These are phyloP conservation scores for Dicyrtoma fusca DNA, from an alignment of 2,888 invertebrate species.

Conservation along the genomic window DNA sequence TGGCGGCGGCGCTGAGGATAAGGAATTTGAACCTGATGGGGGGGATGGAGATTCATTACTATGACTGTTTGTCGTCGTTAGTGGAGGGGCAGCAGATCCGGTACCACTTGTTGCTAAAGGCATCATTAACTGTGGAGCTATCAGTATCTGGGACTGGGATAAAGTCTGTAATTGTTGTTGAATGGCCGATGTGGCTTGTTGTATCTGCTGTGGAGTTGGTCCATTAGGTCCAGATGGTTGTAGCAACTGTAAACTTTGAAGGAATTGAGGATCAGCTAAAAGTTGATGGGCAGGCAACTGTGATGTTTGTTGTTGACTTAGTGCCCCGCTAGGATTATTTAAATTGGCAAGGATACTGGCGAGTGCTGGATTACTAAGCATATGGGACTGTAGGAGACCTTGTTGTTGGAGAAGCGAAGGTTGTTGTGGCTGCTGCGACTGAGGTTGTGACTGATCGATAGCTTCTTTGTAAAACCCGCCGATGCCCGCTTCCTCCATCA, in stretches of 20 bases:
- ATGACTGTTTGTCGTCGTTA: background rate
- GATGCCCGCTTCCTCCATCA: conserved; percentile 56
- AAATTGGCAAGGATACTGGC: conserved; percentile 51
- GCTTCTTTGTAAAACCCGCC: conserved; percentile 54
- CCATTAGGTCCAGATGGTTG: conserved; percentile 19
- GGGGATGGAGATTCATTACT: background rate
- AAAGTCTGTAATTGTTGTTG: background rate
- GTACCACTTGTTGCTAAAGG: background rate
- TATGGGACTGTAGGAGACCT: conserved; percentile 21
- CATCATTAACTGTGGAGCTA: conserved; percentile 16
- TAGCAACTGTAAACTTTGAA: conserved; percentile 30
- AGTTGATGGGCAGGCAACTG: background rate
- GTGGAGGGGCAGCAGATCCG: background rate
- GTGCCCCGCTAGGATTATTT: conserved; percentile 44
- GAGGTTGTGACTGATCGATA: conserved; percentile 32
- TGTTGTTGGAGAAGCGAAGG: conserved; percentile 15
- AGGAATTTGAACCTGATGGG: background rate
- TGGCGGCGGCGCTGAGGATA: conserved; percentile 13
- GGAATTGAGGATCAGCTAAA: background rate
- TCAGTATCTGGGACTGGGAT: conserved; percentile 5
- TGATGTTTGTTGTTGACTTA: conserved; percentile 3
- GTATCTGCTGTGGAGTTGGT: conserved; percentile 15
- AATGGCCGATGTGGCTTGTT: conserved; percentile 16
- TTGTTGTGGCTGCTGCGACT: conserved; percentile 11
- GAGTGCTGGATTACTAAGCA: conserved; percentile 51